Base-by-base conservation (phyloP, 1,140 invertebrate species). In the Tetranychus urticae region DNA sequence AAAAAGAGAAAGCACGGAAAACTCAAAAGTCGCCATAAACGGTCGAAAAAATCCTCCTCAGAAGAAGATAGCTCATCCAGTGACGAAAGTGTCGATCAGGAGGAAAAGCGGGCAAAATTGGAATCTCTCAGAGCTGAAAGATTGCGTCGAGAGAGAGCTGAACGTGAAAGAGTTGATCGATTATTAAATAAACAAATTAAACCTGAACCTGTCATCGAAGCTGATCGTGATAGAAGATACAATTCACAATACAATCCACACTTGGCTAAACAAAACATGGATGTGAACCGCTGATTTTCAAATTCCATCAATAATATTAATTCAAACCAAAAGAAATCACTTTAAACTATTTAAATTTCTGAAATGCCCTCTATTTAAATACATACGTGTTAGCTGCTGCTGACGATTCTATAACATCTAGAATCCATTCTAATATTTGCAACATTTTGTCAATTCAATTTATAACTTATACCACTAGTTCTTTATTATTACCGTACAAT, bases 241-340 rank as follows among this genome's bases (percentile, higher is more conserved):
- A 90, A 89, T 76, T 88, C 86, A 7, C 88, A 92, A 73, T 93
- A 87, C 71, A 92, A 90, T 75, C 89, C 89, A 57, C 80, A 86
- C 73, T 71, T 88, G 42, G 86, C 56, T 37, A 23, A 23, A 23
- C 23, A 23, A 23, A 23, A 23, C 23, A 23, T 23, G 23, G 23
- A 23, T 23, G 23, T 23, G 23, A 23, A 23, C 23, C 23, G 23
- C 23, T 23, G 23, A 23, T 23, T 23, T 23, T 23, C 23, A 23
- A 23, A 23, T 23, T 23, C 0, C 23, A 23, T 23, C 23, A 23
- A 23, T 23, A 23, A 23, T 23, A 23, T 23, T 23, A 23, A 23
- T 23, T 23, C 23, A 23, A 23, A 23, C 0, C 23, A 23, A 23
- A 23, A 23, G 23, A 23, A 23, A 23, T 23, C 23, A 23, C 23